Conservation (phyloP, 2,888 invertebrate species). For the Ichneumon xanthorius region DNA sequence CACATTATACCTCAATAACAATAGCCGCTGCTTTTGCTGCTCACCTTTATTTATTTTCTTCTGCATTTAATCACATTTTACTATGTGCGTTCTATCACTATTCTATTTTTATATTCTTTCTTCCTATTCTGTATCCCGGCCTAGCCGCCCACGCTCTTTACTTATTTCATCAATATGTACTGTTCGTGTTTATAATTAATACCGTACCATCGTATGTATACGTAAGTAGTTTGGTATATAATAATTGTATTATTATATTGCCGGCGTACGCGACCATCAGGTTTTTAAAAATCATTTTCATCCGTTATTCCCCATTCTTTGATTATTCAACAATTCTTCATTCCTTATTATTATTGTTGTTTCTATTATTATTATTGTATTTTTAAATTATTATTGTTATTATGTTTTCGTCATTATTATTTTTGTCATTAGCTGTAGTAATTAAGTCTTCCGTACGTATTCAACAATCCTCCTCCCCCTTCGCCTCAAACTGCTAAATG, state of each 20-base stretch:
- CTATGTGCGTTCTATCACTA: slow-evolving; percentile 12
- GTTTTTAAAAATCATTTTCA: slow-evolving; percentile 29
- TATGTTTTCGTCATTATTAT: slow-evolving; percentile 29
- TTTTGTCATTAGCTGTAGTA: slow-evolving; percentile 51
- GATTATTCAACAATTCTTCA: slow-evolving; percentile 53
- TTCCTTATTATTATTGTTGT: slow-evolving; percentile 61
- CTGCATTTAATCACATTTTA: slow-evolving; percentile 47
- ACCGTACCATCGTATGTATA: slow-evolving; percentile 67
- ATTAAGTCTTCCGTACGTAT: slow-evolving; percentile 58
- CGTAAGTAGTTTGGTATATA: slow-evolving; percentile 69
- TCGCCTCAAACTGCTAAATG: slow-evolving; percentile 24
- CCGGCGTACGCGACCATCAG: slow-evolving; percentile 45
- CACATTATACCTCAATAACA: slow-evolving; percentile 83
- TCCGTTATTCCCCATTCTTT: slow-evolving; percentile 39
- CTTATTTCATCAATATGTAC: slow-evolving; percentile 52
- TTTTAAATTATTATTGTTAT: slow-evolving; percentile 64
- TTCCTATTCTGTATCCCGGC: slow-evolving; percentile 60
- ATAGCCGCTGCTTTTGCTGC: slow-evolving; percentile 72
- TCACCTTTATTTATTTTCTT: slow-evolving; percentile 62
- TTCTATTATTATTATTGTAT: slow-evolving; percentile 63
- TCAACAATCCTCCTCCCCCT: slow-evolving; percentile 8
- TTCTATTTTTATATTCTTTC: slow-evolving; percentile 34
- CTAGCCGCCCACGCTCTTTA: slow-evolving; percentile 57
- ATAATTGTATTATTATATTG: slow-evolving; percentile 70
- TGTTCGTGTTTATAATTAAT: slow-evolving; percentile 68